phyloP scores from a whole-genome alignment of 2,888 invertebrate species.

The Rhabditoides inermis region DNA sequence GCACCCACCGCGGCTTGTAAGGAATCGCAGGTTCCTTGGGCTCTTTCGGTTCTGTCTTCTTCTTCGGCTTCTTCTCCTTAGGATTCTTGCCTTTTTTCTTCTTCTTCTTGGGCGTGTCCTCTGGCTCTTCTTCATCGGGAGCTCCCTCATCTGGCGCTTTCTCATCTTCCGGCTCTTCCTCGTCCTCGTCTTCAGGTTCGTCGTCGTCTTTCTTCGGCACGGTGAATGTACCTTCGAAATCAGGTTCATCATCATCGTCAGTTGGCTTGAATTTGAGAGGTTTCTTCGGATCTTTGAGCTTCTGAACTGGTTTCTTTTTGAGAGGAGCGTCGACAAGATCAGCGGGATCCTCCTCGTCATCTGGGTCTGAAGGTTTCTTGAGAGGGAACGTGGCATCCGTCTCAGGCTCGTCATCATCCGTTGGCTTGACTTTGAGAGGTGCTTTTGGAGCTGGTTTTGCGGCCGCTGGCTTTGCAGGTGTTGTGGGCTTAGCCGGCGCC shows the following conservation, averaged over 20 bases:
- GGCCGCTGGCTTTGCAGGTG: too few species aligned
- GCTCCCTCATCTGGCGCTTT: too few species aligned
- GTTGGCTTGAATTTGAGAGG: slow-evolving; percentile 2
- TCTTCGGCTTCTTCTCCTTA: slow-evolving; percentile 7
- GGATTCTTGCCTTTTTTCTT: slow-evolving; percentile 9
- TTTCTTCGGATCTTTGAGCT: too few species aligned
- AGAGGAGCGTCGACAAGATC: background rate
- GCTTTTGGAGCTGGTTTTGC: slow-evolving; percentile 5
- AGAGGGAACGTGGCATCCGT: slow-evolving; percentile 17
- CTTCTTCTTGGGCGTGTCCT: slow-evolving; percentile 7
- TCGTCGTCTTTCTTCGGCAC: too few species aligned
- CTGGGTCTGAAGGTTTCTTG: slow-evolving; percentile 18
- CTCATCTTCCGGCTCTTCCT: slow-evolving; percentile 6
- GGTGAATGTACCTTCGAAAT: too few species aligned
- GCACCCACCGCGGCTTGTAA: slow-evolving; percentile 32
- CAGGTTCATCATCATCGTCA: too few species aligned
- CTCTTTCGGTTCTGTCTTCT: slow-evolving; percentile 15
- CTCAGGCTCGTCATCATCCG: slow-evolving; percentile 20
- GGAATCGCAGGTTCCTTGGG: slow-evolving; percentile 14
- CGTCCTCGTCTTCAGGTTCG: slow-evolving; percentile 21
- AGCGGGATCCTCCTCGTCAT: slow-evolving; percentile 17
- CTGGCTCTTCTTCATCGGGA: slow-evolving; percentile 10
- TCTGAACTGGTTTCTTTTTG: too few species aligned
- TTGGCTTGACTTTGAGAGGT: slow-evolving; percentile 3
- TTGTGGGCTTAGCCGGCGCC: too few species aligned